phyloP scores from a whole-genome alignment of 1,140 invertebrate species.

The Heliconius nattereri region DNA sequence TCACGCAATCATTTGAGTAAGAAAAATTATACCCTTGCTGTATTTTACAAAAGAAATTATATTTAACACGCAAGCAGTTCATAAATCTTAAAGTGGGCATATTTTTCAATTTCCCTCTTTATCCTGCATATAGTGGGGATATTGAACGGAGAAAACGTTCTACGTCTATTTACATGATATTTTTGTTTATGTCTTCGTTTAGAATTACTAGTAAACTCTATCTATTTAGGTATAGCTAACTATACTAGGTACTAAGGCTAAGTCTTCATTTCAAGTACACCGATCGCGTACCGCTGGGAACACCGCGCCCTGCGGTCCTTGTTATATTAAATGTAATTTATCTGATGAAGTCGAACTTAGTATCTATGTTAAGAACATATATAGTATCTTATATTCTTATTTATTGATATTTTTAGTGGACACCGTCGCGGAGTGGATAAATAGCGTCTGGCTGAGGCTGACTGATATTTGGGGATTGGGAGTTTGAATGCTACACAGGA shows the following conservation, averaged over 20 bases:
- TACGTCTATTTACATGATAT: too few relatives aligned
- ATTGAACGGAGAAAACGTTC: too few relatives aligned
- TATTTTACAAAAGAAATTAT: constrained; percentile 15
- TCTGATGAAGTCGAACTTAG: neutral
- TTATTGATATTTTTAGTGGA: too few relatives aligned
- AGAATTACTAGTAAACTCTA: too few relatives aligned
- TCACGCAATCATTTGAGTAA: constrained; percentile 20
- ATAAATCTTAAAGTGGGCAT: neutral
- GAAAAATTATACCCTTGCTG: constrained; percentile 1
- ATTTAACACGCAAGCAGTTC: constrained; percentile 3
- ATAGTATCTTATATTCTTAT: too few relatives aligned
- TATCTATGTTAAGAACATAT: too few relatives aligned
- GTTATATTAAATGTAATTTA: neutral
- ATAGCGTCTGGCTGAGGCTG: too few relatives aligned
- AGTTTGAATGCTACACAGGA: too few relatives aligned
- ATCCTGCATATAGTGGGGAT: too few relatives aligned
- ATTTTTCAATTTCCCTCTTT: neutral
- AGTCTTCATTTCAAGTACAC: neutral
- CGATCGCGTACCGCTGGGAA: neutral
- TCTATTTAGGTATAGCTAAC: neutral
- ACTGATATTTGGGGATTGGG: too few relatives aligned
- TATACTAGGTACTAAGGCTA: neutral
- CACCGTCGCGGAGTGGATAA: too few relatives aligned
- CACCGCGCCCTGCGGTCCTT: neutral
- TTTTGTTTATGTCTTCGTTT: too few relatives aligned